These are phyloP conservation scores for Buceros bicornis DNA, from an alignment of 2,797 vertebrate genomes.

Conservation along the genomic window DNA sequence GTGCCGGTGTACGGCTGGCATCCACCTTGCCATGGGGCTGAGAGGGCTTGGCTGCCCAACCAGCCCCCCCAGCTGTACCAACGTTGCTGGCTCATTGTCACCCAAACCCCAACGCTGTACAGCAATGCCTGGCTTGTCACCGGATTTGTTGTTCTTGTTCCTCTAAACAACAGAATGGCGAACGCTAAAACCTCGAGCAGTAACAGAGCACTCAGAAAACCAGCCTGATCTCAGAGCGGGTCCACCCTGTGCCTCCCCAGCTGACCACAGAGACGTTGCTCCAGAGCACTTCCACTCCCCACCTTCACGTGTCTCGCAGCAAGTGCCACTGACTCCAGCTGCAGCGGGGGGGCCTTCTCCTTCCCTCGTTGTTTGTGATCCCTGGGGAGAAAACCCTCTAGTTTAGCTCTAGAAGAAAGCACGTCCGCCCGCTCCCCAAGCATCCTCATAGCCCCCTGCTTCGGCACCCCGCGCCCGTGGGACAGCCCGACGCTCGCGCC, in stretches of 20 bases:
- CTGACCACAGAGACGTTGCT: background rate
- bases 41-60: background rate
- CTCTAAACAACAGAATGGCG: background rate
- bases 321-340: background rate
- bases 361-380: background rate
- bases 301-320: constrained; percentile 16
- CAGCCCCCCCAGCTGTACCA: background rate
- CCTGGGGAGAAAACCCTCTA: background rate
- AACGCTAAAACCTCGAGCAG: background rate
- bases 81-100: background rate
- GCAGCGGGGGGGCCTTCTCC: background rate
- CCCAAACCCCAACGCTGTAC: too few species aligned
- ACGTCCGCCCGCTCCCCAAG: fast-evolving
- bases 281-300: background rate
- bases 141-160: fast-evolving
- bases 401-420: background rate
- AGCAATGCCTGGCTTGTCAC: fast-evolving
- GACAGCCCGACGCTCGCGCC: background rate
- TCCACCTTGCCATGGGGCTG: background rate
- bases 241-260: background rate
- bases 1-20: background rate
- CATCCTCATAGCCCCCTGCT: background rate
- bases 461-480: background rate
- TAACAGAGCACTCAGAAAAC: background rate
- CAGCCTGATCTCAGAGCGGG: background rate